These are phyloP conservation scores for Micrasema longulum DNA, from an alignment of 1,140 invertebrate genomes.

Conservation along the genomic window DNA sequence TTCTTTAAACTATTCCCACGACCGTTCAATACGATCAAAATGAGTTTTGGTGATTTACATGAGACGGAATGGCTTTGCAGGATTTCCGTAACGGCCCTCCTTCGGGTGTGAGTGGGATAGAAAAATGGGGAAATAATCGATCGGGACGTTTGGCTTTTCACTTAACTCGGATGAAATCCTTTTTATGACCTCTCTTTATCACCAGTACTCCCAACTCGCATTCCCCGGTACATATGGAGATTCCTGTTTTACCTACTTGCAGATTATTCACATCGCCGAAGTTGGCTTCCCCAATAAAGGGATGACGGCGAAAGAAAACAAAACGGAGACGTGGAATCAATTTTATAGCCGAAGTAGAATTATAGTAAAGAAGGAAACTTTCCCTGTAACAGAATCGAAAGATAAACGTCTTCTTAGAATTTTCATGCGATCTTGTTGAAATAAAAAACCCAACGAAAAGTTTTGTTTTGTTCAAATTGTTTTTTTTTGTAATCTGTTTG, in stretches of 20 bases:
- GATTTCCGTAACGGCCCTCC: conserved; percentile 35
- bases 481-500: not conserved
- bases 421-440: not conserved
- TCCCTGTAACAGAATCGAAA: not conserved
- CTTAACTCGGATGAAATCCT: conserved; percentile 54
- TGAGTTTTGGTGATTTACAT: conserved; percentile 50
- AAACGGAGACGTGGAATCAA: conserved; percentile 11
- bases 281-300: not conserved
- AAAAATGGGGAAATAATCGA: conserved; percentile 55
- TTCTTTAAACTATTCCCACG: conserved; percentile 45
- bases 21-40: conserved; percentile 41
- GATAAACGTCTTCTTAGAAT: not conserved
- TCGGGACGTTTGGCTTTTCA: conserved; percentile 55
- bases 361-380: not conserved
- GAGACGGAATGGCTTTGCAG: conserved; percentile 21
- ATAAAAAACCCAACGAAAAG: not conserved
- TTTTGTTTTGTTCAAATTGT: too few species aligned
- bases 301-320: not conserved
- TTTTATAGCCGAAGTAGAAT: conserved; percentile 13
- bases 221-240: conserved; percentile 42
- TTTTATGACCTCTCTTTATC: conserved; percentile 54
- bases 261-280: conserved; percentile 11
- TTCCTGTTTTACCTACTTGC: conserved; percentile 31
- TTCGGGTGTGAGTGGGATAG: conserved; percentile 24
- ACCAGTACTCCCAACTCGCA: conserved; percentile 40